Percentiles rank a stretch among this genome's conserved stretches.
Evolutionary conservation across 2,113 vertebrate species (phyloP).

Genomic region (Semnornis frantzii): DNA sequence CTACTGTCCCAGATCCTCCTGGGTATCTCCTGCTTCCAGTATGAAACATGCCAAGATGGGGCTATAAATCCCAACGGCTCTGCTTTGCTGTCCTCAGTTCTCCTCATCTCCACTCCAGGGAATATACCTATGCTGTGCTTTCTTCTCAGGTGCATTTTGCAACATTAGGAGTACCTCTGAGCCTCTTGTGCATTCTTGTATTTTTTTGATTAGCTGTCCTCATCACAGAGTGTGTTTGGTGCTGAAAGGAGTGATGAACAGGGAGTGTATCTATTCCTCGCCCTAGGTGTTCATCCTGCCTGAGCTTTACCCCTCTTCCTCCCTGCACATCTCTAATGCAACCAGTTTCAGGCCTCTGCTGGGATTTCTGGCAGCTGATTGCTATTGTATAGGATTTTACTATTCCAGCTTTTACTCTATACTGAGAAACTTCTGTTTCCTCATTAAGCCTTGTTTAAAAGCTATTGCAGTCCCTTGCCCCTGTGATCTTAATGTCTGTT

Average conservation of each 20-base stretch:
- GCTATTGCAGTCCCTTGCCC: neutral
- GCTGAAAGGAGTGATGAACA: neutral
- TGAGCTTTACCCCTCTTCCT: neutral
- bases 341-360: neutral
- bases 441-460: neutral
- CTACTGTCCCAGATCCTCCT: neutral
- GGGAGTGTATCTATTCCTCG: neutral
- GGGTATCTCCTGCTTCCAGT: neutral
- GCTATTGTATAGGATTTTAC: neutral
- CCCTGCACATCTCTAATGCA: neutral
- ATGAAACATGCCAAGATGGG: neutral
- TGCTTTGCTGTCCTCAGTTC: conserved; percentile 23
- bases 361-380: neutral
- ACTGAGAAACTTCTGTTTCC: neutral
- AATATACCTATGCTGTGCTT: conserved; percentile 1
- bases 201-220: conserved; percentile 49
- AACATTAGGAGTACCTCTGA: neutral
- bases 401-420: neutral
- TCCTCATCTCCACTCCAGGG: neutral
- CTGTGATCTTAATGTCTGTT: neutral
- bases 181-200: neutral
- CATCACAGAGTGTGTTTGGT: neutral
- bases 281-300: neutral
- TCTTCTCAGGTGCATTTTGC: neutral
- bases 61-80: conserved; percentile 25